phyloP scores from a whole-genome alignment of 2,797 vertebrate genomes.

The Fratercula arctica region DNA sequence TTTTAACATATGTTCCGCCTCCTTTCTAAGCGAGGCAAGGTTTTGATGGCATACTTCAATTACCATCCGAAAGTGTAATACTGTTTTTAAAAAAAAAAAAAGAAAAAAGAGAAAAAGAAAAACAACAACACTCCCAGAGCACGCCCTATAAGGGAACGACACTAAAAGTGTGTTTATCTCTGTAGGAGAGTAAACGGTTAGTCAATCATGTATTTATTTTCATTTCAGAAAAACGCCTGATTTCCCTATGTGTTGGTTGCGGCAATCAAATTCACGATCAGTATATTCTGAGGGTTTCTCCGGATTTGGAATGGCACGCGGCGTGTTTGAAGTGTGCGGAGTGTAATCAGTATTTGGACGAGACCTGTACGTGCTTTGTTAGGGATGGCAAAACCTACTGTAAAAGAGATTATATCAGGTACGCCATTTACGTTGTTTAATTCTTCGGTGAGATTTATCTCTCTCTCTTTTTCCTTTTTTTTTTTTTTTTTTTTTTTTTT shows the following conservation, averaged over 20 bases:
- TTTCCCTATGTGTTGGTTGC: slow-evolving; percentile 96
- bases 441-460: background rate
- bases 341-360: slow-evolving; percentile 96
- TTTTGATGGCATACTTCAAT: slow-evolving; percentile 72
- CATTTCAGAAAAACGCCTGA: slow-evolving; percentile 93
- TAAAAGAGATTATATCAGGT: slow-evolving; percentile 97
- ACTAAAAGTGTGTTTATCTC: slow-evolving; percentile 80
- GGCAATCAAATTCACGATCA: slow-evolving; percentile 98
- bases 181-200: slow-evolving; percentile 78
- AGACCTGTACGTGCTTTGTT: slow-evolving; percentile 96
- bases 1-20: slow-evolving; percentile 71
- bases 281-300: slow-evolving; percentile 94
- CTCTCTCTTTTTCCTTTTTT: background rate
- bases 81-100: background rate
- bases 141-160: slow-evolving; percentile 66
- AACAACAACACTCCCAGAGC: slow-evolving; percentile 21
- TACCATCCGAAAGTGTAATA: slow-evolving; percentile 67
- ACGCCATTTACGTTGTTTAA: slow-evolving; percentile 59
- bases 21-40: slow-evolving; percentile 58
- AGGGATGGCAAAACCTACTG: slow-evolving; percentile 96
- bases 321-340: slow-evolving; percentile 95
- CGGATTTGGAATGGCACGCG: slow-evolving; percentile 97
- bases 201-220: slow-evolving; percentile 82
- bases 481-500: background rate
- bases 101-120: background rate